Evolutionary conservation across 2,113 vertebrate genomes (phyloP), one percentile per base, ranked within the genome.

Genomic region (Rallus limicola): DNA sequence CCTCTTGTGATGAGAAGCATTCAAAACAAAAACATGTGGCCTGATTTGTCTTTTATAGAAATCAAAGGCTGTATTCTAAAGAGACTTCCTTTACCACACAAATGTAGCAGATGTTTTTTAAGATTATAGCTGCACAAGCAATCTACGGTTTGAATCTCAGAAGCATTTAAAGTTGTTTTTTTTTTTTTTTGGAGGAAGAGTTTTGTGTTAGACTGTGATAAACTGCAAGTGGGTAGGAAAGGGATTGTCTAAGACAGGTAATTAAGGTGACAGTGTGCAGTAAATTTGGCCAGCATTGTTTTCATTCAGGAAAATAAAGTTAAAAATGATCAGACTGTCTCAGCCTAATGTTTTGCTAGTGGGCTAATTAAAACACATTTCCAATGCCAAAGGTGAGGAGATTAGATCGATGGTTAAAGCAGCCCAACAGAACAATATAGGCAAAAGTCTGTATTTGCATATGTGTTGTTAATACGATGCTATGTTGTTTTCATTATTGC

Each of bases 31-130:
- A 98, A 98, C 98, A 87, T 97, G 97, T 71, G 80, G 97, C 94
- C 97, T 98, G 98, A 98, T 98, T 98, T 98, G 98, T 98, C 98
- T 98, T 97, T 98, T 97, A 97, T 97, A 93, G 96, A 98, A 98
- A 98, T 98, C 98, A 98, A 97, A 98, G 97, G 97, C 98, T 95
- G 97, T 97, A 97, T 98, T 98, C 95, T 97, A 97, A 97, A 97
- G 97, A 97, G 97, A 96, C 97, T 91, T 98, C 93, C 50, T 97
- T 96, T 93, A 95, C 98, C 96, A 97, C 97, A 98, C 98, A 98
- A 98, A 98, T 98, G 98, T 97, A 98, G 97, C 98, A 98, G 98
- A 98, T 98, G 98, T 98, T 97, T 96, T 97, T 97, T 36, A 89
- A 97, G 97, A 98, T 98, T 97, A 97, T 96, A 97, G 97, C 97